Base-by-base conservation (phyloP, 2,797 vertebrate genomes). In the Threskiornis aethiopicus region DNA sequence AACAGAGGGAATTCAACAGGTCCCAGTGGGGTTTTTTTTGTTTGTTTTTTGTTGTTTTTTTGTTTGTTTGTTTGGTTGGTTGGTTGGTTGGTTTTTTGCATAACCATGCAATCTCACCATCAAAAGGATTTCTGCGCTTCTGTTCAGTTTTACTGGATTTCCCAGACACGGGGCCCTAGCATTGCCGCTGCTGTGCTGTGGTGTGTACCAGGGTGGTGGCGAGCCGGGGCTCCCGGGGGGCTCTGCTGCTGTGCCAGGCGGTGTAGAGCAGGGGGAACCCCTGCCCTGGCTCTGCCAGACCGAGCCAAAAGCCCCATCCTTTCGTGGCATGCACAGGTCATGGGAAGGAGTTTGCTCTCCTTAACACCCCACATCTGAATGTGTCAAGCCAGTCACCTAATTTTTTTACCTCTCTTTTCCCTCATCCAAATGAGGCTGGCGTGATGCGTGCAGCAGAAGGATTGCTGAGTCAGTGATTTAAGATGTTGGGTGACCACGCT, bases 401-500 rank as follows among this genome's bases (percentile, higher is more conserved):
- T 6, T 20, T 25, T 25, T 49, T 29, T 28, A 44, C 8, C 58
- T 25, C 13, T 9, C 2, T 35, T 79, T 73, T 35, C 37, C 66
- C 49, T 26, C 42, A 4, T 11, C 6, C 3, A 2, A 18, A 8
- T 5, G 42, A 33, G 31, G 35, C 26, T 6, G 17, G 22, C 2
- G 4, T 22, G 37, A 13, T 1, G 22, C 37, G 22, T 18, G 37
- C 26, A 5, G 42, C 31, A 5, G 57, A 2, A 26, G 33, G 59
- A 28, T 24, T 51, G 76, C 80, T 5, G 75, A 37, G 29, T 31
- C 81, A 41, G 62, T 12, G 2, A 2, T 8, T 35, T 4, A 3
- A 51, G 33, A 7, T 11, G 8, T 0, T 5, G 26, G 51, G 31
- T 42, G 54, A 22, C 35, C 2, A 5, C 1, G 5, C 41, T 16